Evolutionary conservation across 2,888 invertebrate species (phyloP), one percentile per base, ranked within the genome.

Genomic region (Drosophila fungiperda): DNA sequence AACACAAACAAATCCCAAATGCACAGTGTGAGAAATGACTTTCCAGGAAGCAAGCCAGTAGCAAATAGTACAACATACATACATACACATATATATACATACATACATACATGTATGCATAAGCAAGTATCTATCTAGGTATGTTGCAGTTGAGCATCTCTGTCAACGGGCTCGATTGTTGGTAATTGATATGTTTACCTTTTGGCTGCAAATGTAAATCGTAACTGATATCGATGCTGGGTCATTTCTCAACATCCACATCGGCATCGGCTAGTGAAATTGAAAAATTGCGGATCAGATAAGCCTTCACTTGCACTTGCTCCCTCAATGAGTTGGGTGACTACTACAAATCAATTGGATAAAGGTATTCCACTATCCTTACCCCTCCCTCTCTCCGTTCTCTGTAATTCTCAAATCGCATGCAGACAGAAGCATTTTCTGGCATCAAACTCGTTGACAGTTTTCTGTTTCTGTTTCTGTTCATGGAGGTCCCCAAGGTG

Each of bases 151-250:
- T 62, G 65, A 53, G 71, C 65, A 53, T 55, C 76, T 67, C 87
- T 89, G 90, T 88, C 87, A 90, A 85, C 90, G 64, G 17, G 60
- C 69, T 75, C 83, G 86, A 78, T 86, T 77, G 78, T 60, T 64
- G 79, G 91, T 89, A 89, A 89, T 89, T 89, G 88, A 89, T 89
- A 89, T 91, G 91, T 89, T 88, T 77, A 57, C 62, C 78, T 79
- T 77, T 74, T 73, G 50, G 55, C 72, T 61, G 65, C 73, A 90
- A 84, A 89, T 89, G 80, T 78, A 87, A 87, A 87, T 86, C 58
- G 82, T 86, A 86, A 88, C 72, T 74, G 90, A 89, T 82, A 87
- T 75, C 72, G 73, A 77, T 76, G 73, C 71, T 59, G 70, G 71
- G 67, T 64, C 73, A 78, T 87, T 87, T 87, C 74, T 87, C 90